Evolutionary conservation across 2,888 invertebrate genomes (phyloP).

Genomic region (Ichneumon xanthorius): DNA sequence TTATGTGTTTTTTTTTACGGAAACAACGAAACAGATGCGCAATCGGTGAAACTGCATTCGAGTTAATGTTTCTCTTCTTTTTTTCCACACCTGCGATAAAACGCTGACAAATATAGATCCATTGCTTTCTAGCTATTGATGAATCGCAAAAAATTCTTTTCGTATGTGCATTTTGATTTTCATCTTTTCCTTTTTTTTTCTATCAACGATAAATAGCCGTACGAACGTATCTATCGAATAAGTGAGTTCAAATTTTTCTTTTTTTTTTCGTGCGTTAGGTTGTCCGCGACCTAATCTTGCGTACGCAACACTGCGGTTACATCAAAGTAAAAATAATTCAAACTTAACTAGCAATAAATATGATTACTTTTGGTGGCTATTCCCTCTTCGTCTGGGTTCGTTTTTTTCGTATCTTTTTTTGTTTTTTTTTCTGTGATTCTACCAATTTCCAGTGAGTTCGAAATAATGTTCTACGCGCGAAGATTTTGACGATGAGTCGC

Average conservation of each 20-base stretch:
- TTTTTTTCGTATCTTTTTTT: constrained; percentile 20
- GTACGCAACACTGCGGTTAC: constrained; percentile 63
- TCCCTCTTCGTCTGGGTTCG: constrained; percentile 27
- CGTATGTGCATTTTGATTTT: constrained; percentile 55
- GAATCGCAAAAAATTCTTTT: constrained; percentile 28
- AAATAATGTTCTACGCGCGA: constrained; percentile 18
- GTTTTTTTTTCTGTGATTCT: constrained; percentile 5
- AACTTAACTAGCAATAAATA: constrained; percentile 77
- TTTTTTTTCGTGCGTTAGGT: constrained; percentile 31
- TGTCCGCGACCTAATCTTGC: constrained; percentile 60
- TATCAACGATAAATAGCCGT: constrained; percentile 45
- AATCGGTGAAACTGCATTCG: constrained; percentile 42
- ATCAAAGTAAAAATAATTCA: constrained; percentile 71
- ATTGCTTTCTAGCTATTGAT: constrained; percentile 40
- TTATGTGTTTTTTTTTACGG: not conserved
- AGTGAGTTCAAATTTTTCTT: constrained; percentile 26
- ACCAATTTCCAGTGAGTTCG: constrained; percentile 8
- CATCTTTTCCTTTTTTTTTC: constrained; percentile 21
- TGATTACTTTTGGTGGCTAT: constrained; percentile 73
- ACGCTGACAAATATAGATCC: constrained; percentile 41
- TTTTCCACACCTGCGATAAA: constrained; percentile 38
- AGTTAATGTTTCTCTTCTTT: constrained; percentile 3
- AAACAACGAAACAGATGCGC: constrained; percentile 29
- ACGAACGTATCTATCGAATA: constrained; percentile 48
- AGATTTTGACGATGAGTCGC: constrained; percentile 42